Percentiles rank a stretch among this genome's conserved stretches.
Evolutionary conservation across 1,140 invertebrate species (phyloP).

Genomic region (Neelides sp.): DNA sequence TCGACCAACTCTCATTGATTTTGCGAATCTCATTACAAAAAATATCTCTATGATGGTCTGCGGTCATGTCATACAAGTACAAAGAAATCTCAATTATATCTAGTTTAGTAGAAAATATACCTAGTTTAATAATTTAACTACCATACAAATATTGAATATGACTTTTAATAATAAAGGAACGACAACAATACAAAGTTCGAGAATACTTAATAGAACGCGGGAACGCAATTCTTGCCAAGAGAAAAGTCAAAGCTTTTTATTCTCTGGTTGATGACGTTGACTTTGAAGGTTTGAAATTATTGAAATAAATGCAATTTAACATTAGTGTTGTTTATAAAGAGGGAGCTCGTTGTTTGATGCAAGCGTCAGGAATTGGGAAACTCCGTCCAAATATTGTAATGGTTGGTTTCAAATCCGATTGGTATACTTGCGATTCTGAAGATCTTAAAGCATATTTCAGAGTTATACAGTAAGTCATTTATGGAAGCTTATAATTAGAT

Average conservation of each 20-base stretch:
- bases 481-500: background rate
- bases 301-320: too few species aligned
- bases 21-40: conserved; percentile 45
- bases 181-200: conserved; percentile 52
- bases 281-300: conserved; percentile 50
- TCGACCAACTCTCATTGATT: conserved; percentile 46
- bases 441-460: conserved; percentile 46
- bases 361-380: conserved; percentile 44
- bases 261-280: conserved; percentile 60
- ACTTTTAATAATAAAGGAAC: conserved; percentile 34
- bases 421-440: conserved; percentile 38
- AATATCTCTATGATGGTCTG: conserved; percentile 47
- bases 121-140: background rate
- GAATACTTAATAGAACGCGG: conserved; percentile 49
- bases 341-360: conserved; percentile 35
- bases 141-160: background rate
- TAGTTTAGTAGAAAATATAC: background rate
- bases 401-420: conserved; percentile 47
- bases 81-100: background rate
- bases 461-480: conserved; percentile 44
- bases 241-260: conserved; percentile 87
- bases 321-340: conserved; percentile 34
- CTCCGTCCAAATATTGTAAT: conserved; percentile 47
- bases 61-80: conserved; percentile 45
- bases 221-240: conserved; percentile 63